These are phyloP conservation scores for Geophilus truncorum DNA, from an alignment of 2,888 invertebrate genomes.

Conservation along the genomic window DNA sequence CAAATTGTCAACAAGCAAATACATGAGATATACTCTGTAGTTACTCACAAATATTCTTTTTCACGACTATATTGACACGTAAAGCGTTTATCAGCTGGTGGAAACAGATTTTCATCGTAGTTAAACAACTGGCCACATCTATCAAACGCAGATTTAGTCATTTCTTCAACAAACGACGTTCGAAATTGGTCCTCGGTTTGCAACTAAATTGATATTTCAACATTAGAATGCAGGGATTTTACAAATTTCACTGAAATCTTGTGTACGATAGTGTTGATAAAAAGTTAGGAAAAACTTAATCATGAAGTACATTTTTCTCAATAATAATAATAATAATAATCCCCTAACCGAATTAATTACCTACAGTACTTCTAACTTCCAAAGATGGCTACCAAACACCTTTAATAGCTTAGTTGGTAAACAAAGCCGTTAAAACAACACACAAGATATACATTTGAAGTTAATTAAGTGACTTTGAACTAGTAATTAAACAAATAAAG, in stretches of 20 bases:
- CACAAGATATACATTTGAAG: not conserved
- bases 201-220: not conserved
- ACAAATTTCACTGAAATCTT: not conserved
- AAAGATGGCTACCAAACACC: no score
- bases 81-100: conserved; percentile 69
- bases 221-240: not conserved
- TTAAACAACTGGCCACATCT: not conserved
- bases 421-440: not conserved
- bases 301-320: no score
- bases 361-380: no score
- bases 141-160: not conserved
- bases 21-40: not conserved
- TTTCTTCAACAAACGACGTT: not conserved
- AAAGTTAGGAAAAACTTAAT: no score
- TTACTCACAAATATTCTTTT: conserved; percentile 81
- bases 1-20: not conserved
- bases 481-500: not conserved
- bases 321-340: no score
- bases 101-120: conserved; percentile 66
- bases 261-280: no score
- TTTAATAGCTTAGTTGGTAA: not conserved
- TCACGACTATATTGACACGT: conserved; percentile 85
- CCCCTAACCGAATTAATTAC: no score
- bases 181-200: not conserved
- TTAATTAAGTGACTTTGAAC: no score